Evolutionary conservation across 1,140 invertebrate species (phyloP), one percentile per base, ranked within the genome.

Genomic region (Drosophila miranda): DNA sequence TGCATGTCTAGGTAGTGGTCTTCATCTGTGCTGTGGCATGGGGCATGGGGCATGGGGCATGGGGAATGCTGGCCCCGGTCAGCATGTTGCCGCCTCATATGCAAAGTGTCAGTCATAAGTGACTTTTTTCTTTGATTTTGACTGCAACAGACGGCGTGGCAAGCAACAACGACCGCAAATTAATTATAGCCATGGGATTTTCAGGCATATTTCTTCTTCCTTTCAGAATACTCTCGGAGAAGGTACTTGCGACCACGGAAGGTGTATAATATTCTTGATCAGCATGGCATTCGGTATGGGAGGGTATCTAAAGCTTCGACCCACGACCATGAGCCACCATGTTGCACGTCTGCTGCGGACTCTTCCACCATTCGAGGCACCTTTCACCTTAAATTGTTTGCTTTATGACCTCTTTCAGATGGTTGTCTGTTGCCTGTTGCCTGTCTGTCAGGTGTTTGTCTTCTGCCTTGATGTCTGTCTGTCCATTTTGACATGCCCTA

Each of bases 91-190:
- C 63, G 70, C 75, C 72, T 81, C 62, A 70, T 78, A 86, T 86
- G 82, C 82, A 86, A 86, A 86, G 82, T 87, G 82, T 86, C 82
- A 86, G 82, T 86, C 82, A 86, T 81, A 87, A 86, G 82, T 82
- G 82, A 87, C 82, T 87, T 68, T 86, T 86, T 86, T 34, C 30
- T 30, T 8, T 76, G 82, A 87, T 86, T 86, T 86, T 86, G 73
- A 68, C 81, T 86, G 81, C 67, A 58, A 64, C 58, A 59, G 23
- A 26, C 23, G 23, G 23, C 23, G 23, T 26, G 4, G 23, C 23
- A 26, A 26, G 3, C 23, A 60, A 51, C 79, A 72, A 63, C 72
- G 78, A 60, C 80, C 54, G 67, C 68, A 81, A 86, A 86, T 86
- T 86, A 86, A 86, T 86, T 86, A 86, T 87, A 75, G 81, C 69